A percentile compares a stretch with the other conserved stretches of the same genome.
These are phyloP conservation scores for Catharus fuscescens DNA, from an alignment of 2,113 vertebrate species.

Conservation along the genomic window DNA sequence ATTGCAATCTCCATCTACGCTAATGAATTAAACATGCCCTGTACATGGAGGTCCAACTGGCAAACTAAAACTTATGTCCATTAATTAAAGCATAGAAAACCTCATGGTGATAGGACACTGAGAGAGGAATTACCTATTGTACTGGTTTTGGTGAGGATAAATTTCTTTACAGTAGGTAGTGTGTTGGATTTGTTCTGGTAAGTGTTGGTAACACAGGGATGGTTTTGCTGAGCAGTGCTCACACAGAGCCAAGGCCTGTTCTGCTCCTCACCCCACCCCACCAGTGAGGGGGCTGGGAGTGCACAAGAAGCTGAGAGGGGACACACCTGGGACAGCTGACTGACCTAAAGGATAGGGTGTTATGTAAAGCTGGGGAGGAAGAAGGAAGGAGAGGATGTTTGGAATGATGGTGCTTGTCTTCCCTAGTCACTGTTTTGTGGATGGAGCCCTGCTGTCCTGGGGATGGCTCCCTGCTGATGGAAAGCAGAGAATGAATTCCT, in stretches of 20 bases:
- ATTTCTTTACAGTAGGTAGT: not conserved
- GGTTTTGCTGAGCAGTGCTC: not conserved
- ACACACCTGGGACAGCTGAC: not conserved
- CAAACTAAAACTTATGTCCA: not conserved
- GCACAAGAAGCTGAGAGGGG: not conserved
- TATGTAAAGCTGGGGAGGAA: not conserved
- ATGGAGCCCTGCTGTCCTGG: not conserved
- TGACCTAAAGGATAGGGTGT: not conserved
- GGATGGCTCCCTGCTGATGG: not conserved
- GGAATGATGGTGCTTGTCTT: not conserved
- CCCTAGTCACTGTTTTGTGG: not conserved
- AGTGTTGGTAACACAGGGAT: not conserved
- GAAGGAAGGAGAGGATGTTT: not conserved
- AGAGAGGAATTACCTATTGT: not conserved
- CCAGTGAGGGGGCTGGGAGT: accelerated
- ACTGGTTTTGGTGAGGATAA: not conserved
- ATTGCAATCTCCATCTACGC: not conserved
- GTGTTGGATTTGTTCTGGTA: not conserved
- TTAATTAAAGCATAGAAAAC: not conserved
- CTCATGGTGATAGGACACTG: not conserved
- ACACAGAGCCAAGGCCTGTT: not conserved
- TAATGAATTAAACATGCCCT: not conserved
- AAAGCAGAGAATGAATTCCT: not conserved
- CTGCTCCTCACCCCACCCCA: not conserved
- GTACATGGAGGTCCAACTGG: not conserved